Base-by-base conservation (phyloP, 1,140 invertebrate genomes). In the Luehdorfia chinensis region DNA sequence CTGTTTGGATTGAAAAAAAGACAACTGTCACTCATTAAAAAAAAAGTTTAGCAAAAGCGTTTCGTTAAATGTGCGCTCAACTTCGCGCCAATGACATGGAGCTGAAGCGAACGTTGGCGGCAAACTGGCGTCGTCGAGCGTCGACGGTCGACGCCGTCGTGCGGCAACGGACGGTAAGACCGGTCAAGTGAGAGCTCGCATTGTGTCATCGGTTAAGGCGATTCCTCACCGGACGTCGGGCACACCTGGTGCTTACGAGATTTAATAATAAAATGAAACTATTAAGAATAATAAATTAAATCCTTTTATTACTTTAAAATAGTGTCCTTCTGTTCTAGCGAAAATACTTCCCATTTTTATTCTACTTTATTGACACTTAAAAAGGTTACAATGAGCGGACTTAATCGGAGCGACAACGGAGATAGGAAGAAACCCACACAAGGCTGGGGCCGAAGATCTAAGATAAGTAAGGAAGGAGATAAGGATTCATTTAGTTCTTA, bases 161-260 rank as follows among this genome's bases (percentile, higher is more conserved):
- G 52, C 19, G 32, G 41, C 19, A 21, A 4, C 7, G 25, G 4
- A 8, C 6, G 37, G 44, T 37, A 34, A 43, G 65, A 63, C 66
- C 69, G 69, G 70, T 72, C 65, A 69, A 73, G 67, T 72, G 59
- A 77, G 72, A 75, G 72, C 65, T 57, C 55, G 50, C 46, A 54
- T 66, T 73, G 71, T 78, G 68, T 68, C 70, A 77, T 72, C 66
- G 51, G 32, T 55, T 43, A 43, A 25, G 39, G 25, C 39, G 25
- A 28, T 8, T 16, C 8, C 25, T 18, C 39, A 43, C 39, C 16
- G n/a, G 9, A 15, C 16, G 8, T 4, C 23, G 14, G n/a, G 8
- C 18, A 11, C 25, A 43, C 39, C 39, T 43, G 25, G 12, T 7
- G 36, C 15, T 23, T 13, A 6, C 4, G n/a, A n/a, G n/a, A n/a